Conservation (phyloP, 2,888 invertebrate genomes). For the Lithophane socia region DNA sequence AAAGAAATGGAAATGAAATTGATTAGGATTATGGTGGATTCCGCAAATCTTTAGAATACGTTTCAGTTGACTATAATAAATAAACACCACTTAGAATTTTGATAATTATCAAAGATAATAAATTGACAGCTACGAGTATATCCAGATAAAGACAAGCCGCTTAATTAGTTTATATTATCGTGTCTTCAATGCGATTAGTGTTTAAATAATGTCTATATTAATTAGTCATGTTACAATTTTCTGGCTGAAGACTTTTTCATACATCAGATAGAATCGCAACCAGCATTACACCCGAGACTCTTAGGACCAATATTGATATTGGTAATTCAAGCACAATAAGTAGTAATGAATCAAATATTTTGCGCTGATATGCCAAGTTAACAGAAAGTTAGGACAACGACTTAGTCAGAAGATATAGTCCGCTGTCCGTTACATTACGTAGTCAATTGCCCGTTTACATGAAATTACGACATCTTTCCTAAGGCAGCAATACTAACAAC, state of each 20-base stretch:
- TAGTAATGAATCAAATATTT: conserved; percentile 25
- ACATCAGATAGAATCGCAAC: neutral
- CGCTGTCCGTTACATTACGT: conserved; percentile 34
- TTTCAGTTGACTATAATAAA: too few species aligned
- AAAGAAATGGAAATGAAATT: neutral
- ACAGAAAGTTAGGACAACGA: conserved; percentile 14
- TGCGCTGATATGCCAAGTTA: conserved; percentile 1
- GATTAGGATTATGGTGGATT: neutral
- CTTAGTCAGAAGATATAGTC: conserved; percentile 30
- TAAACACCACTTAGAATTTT: neutral
- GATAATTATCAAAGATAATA: neutral
- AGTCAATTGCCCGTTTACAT: conserved; percentile 28
- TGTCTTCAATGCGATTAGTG: neutral
- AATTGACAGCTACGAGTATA: neutral
- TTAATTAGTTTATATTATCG: neutral
- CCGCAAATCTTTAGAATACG: too few species aligned
- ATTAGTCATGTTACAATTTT: neutral
- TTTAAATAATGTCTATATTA: neutral
- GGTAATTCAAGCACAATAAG: neutral
- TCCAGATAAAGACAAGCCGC: too few species aligned
- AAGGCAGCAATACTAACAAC: conserved; percentile 4
- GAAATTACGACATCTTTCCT: conserved; percentile 28
- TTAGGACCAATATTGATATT: neutral
- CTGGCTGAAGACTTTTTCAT: neutral
- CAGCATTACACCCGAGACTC: too few species aligned